Percentiles rank a stretch among this genome's conserved stretches.
phyloP scores from a whole-genome alignment of 2,888 invertebrate genomes.

The Gnatocerus cornutus region DNA sequence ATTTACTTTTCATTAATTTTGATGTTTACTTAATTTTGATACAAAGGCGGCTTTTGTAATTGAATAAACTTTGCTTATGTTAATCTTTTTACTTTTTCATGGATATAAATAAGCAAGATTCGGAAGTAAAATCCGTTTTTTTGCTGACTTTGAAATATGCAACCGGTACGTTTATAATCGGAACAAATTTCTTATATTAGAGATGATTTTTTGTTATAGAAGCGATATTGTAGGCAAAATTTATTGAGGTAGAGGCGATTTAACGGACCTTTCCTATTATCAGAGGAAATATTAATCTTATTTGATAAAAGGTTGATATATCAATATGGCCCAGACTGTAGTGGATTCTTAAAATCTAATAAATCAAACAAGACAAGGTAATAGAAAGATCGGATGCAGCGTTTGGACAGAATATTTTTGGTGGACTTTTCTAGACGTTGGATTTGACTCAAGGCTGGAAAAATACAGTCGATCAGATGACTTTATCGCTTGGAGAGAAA shows the following conservation, averaged over 20 bases:
- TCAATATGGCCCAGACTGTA: conserved; percentile 32
- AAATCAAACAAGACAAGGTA: conserved; percentile 29
- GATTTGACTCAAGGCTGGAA: conserved; percentile 11
- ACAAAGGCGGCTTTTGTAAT: conserved; percentile 4
- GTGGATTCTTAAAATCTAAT: conserved; percentile 33
- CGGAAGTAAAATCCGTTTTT: too few relatives aligned
- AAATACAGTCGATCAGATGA: conserved; percentile 15
- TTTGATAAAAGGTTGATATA: conserved; percentile 35
- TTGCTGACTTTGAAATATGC: conserved; percentile 5
- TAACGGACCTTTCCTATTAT: conserved; percentile 28
- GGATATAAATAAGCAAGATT: too few relatives aligned
- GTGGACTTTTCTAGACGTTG: conserved; percentile 11
- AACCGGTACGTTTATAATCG: background rate
- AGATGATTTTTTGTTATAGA: conserved; percentile 13
- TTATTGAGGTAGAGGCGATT: conserved; percentile 34
- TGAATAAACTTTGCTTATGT: conserved; percentile 1
- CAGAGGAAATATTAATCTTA: conserved; percentile 34
- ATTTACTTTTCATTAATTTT: conserved; percentile 23
- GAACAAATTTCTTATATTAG: conserved; percentile 18
- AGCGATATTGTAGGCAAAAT: conserved; percentile 14
- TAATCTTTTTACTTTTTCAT: too few relatives aligned
- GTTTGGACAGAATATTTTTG: conserved; percentile 13
- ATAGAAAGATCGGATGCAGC: conserved; percentile 18
- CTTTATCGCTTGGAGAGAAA: conserved; percentile 18
- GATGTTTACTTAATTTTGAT: conserved; percentile 30